A percentile compares a stretch with the other conserved stretches of the same genome.
Conservation (phyloP, 2,888 invertebrate genomes). For the Tachystola acroxantha region DNA sequence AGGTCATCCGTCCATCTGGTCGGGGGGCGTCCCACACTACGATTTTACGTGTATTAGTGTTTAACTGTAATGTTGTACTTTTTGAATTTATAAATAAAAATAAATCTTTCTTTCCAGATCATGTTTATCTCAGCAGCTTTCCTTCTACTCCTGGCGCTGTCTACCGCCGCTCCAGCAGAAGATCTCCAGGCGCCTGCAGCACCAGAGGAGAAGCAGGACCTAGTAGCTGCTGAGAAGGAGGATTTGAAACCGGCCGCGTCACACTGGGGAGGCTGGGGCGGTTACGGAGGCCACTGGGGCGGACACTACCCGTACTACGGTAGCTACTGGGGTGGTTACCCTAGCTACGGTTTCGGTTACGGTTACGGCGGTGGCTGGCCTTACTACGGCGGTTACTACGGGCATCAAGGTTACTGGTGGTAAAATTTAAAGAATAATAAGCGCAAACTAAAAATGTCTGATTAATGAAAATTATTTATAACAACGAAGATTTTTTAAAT, state of each 20-base stretch:
- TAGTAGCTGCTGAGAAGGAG: constrained; percentile 44
- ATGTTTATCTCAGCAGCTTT: constrained; percentile 35
- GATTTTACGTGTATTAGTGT: too few species aligned
- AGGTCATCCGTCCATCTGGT: too few species aligned
- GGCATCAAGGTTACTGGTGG: constrained; percentile 18
- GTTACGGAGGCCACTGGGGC: constrained; percentile 34
- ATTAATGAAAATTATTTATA: not conserved
- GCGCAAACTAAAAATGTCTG: not conserved
- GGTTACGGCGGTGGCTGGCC: constrained; percentile 26
- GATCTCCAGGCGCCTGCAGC: constrained; percentile 12
- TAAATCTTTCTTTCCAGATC: constrained; percentile 45
- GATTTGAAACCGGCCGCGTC: constrained; percentile 65
- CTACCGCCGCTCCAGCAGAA: constrained; percentile 47
- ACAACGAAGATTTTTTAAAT: not conserved
- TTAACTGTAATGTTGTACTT: too few species aligned
- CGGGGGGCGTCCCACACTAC: too few species aligned
- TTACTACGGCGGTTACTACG: constrained; percentile 26
- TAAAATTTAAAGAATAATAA: constrained; percentile 5
- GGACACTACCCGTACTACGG: constrained; percentile 27
- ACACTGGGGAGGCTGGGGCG: constrained; percentile 42
- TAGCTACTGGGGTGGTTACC: constrained; percentile 26
- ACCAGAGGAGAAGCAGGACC: constrained; percentile 27
- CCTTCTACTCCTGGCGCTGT: constrained; percentile 37
- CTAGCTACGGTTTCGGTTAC: constrained; percentile 24
- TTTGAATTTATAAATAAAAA: too few species aligned